Evolutionary conservation across 2,113 vertebrate species (phyloP), one percentile per base, ranked within the genome.

Genomic region (Oryzias curvinotus): DNA sequence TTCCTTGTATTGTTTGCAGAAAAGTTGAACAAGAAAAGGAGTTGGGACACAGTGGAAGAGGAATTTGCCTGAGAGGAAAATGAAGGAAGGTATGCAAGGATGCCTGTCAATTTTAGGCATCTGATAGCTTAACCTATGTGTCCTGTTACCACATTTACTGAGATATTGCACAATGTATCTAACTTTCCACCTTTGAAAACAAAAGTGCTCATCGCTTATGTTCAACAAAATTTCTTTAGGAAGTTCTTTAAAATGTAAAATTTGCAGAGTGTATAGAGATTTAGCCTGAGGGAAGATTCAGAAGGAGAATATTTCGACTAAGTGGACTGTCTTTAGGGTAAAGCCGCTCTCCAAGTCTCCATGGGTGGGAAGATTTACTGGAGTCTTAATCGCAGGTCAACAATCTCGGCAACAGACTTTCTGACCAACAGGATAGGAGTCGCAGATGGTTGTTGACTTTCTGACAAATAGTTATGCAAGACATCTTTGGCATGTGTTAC

Each of bases 21-120:
- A 78, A 58, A 68, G 25, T 26, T 52, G 25, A 44, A 60, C 1
- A 1, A 19, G 41, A 48, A 23, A 54, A 30, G 17, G 56, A 59
- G 62, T 55, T 67, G 62, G 52, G 23, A 71, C 55, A 70, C 50
- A 63, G 59, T 71, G 19, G 49, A 81, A 87, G 73, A 89, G 93
- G 92, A 93, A 93, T 94, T 93, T 92, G 88, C 93, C 94, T 91
- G 84, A 91, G 87, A 94, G 93, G 88, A 90, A 83, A 91, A 91
- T 81, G 82, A 57, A 80, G 87, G 66, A 62, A 88, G 75, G 84
- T 88, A 82, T 86, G 79, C 75, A 44, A 77, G 66, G 57, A 64
- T 84, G 78, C 58, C 84, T 84, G 84, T 88, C 88, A 89, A 81
- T 68, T 69, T 81, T 68, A 76, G 86, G 83, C 64, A 84, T 78